These are phyloP conservation scores for Acanthaster planci DNA, from an alignment of 35 echinoderm and acorn worm genomes.

Conservation along the genomic window DNA sequence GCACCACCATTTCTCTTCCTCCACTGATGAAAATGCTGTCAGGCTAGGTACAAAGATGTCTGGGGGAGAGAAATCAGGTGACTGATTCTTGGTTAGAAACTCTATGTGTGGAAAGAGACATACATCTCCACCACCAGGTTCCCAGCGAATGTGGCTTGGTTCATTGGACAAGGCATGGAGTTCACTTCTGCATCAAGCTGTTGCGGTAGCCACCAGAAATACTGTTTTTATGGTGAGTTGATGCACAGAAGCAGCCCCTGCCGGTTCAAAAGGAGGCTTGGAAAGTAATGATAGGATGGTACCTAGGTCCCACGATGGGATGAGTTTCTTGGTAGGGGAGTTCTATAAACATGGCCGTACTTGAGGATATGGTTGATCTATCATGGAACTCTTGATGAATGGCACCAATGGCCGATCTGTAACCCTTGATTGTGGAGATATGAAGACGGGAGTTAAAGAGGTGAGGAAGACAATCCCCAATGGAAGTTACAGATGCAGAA, in stretches of 20 bases:
- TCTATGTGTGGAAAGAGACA: background rate
- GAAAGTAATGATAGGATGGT: conserved; percentile 15
- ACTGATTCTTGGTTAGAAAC: conserved; percentile 58
- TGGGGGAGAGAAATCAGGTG: background rate
- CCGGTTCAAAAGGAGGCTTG: conserved; percentile 29
- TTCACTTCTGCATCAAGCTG: background rate
- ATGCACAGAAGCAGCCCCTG: conserved; percentile 24
- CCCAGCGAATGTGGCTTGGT: conserved; percentile 35
- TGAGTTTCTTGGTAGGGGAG: conserved; percentile 5
- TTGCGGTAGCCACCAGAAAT: conserved; percentile 36
- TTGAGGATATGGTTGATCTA: conserved; percentile 1
- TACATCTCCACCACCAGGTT: conserved; percentile 6
- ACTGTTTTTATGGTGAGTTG: conserved; percentile 46
- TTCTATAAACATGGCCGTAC: conserved; percentile 13
- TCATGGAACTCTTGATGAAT: conserved; percentile 45
- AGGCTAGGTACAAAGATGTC: conserved; percentile 41
- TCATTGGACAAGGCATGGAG: conserved; percentile 37
- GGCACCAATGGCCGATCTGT: conserved; percentile 45
- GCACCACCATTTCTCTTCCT: conserved; percentile 51
- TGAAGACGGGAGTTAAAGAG: conserved; percentile 16
- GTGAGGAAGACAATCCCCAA: conserved; percentile 48
- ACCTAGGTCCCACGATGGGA: conserved; percentile 45
- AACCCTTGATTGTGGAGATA: conserved; percentile 34
- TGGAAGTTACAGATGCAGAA: conserved; percentile 41
- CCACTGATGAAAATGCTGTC: background rate